These are phyloP conservation scores for Vidua macroura DNA, from an alignment of 2,113 vertebrate genomes.

Conservation along the genomic window DNA sequence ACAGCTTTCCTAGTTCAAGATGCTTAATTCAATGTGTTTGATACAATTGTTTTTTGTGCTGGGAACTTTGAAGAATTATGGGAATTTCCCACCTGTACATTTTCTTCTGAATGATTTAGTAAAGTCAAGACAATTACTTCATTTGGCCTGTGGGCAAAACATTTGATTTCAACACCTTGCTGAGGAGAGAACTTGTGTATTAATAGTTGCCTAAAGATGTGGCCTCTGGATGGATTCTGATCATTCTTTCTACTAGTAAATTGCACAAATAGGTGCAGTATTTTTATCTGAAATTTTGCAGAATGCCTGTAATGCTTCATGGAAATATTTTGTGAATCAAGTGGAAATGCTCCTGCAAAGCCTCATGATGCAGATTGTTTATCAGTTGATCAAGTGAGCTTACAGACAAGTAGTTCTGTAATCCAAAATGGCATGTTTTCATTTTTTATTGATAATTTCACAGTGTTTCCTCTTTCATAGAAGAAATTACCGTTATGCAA, in stretches of 20 bases:
- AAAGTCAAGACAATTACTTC: neutral
- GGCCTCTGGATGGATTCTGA: neutral
- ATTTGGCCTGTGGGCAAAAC: neutral
- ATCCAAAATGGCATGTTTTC: neutral
- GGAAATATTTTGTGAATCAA: neutral
- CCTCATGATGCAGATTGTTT: neutral
- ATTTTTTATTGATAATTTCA: neutral
- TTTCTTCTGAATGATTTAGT: neutral
- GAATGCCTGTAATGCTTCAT: constrained; percentile 10
- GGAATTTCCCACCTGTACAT: neutral
- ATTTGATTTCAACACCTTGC: neutral
- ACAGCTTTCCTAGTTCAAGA: neutral
- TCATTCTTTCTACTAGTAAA: neutral
- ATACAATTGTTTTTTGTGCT: neutral
- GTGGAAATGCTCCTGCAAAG: constrained; percentile 10
- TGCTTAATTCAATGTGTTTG: neutral
- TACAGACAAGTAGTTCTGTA: neutral
- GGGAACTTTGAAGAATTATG: neutral
- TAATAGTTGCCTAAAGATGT: neutral
- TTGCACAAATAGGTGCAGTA: constrained; percentile 26
- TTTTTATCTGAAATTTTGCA: constrained; percentile 38
- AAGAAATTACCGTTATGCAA: neutral
- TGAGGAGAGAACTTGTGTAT: neutral
- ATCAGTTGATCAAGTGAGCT: neutral
- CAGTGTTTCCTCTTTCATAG: constrained; percentile 11